Evolutionary conservation across 2,888 invertebrate species (phyloP).

Genomic region (Sicus ferrugineus): DNA sequence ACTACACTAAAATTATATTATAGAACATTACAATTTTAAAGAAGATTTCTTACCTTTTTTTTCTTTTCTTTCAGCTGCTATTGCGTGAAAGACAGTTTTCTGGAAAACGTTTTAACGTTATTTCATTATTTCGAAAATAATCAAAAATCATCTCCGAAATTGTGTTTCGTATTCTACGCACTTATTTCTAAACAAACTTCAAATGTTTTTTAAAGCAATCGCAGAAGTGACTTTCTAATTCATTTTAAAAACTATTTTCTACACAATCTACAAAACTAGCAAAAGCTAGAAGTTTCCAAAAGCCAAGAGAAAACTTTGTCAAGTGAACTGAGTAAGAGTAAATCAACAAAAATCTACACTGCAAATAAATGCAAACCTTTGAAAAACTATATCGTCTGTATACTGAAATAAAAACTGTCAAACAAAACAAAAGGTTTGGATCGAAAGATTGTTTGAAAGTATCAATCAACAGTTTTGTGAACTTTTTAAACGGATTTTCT

Average conservation of each 20-base stretch:
- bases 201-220: slow-evolving; percentile 9
- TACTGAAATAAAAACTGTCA: background rate
- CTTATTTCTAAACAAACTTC: slow-evolving; percentile 5
- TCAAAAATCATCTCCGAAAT: slow-evolving; percentile 7
- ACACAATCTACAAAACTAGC: background rate
- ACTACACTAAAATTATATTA: too few species aligned
- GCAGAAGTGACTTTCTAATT: background rate
- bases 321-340: background rate
- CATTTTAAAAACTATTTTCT: slow-evolving; percentile 6
- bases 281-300: background rate
- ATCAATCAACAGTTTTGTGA: slow-evolving; percentile 39
- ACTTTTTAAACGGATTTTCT: slow-evolving; percentile 22
- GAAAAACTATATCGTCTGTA: background rate
- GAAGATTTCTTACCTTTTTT: too few species aligned
- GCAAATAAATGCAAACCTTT: background rate
- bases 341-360: background rate
- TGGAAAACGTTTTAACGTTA: slow-evolving; percentile 14
- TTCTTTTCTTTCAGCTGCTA: too few species aligned
- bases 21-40: too few species aligned
- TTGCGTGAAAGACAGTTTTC: background rate
- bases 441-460: slow-evolving; percentile 9
- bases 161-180: slow-evolving; percentile 17
- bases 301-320: background rate
- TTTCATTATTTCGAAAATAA: background rate
- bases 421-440: background rate